These are phyloP conservation scores for Centropristis striata DNA, from an alignment of 2,113 vertebrate species.

Conservation along the genomic window DNA sequence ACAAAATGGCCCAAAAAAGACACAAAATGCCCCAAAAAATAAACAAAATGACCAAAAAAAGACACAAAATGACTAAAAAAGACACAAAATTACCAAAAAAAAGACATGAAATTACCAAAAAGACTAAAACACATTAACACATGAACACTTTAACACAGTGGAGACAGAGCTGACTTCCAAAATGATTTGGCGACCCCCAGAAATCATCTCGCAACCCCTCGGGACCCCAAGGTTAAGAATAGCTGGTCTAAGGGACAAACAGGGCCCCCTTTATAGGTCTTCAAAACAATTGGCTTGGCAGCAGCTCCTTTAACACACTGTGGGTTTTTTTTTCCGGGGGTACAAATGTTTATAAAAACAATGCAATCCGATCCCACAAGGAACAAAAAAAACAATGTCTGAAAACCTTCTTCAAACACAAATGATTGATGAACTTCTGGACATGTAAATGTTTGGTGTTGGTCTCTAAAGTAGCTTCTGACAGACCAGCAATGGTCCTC, in stretches of 20 bases:
- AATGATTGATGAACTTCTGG: slow-evolving; percentile 50
- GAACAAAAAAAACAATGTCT: slow-evolving; percentile 7
- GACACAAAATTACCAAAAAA: too few relatives aligned
- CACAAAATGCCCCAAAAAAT: too few relatives aligned
- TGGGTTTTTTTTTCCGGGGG: not conserved
- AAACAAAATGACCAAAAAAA: too few relatives aligned
- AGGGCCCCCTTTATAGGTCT: not conserved
- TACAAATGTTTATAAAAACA: not conserved
- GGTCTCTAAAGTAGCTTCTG: slow-evolving; percentile 22
- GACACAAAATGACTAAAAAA: too few relatives aligned
- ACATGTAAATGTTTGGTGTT: slow-evolving; percentile 32
- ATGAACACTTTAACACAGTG: too few relatives aligned
- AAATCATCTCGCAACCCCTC: too few relatives aligned
- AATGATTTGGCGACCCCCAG: too few relatives aligned
- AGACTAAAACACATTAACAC: too few relatives aligned
- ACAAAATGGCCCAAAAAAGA: too few relatives aligned
- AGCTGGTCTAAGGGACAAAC: slow-evolving; percentile 1
- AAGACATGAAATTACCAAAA: too few relatives aligned
- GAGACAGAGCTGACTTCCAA: too few relatives aligned
- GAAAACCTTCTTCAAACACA: not conserved
- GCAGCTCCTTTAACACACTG: slow-evolving; percentile 4
- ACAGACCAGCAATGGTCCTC: not conserved
- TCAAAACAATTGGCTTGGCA: slow-evolving; percentile 7
- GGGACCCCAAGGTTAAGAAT: too few relatives aligned
- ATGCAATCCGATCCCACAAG: slow-evolving; percentile 18